Evolutionary conservation across 2,888 invertebrate genomes (phyloP).

Genomic region (Euplagia quadripunctaria): DNA sequence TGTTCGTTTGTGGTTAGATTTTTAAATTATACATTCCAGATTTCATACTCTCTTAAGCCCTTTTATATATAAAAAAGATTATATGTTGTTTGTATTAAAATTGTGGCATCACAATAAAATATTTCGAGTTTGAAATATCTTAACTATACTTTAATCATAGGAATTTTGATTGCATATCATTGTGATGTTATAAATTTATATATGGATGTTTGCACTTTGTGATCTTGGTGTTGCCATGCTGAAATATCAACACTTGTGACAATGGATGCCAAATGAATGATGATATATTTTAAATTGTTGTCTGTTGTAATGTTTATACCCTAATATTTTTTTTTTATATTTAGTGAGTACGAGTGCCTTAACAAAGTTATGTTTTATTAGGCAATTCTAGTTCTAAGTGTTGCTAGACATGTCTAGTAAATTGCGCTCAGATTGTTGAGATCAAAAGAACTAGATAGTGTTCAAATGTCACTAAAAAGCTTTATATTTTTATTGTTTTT

Average conservation of each 20-base stretch:
- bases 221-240: constrained; percentile 73
- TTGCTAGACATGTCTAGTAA: constrained; percentile 38
- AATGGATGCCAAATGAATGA: constrained; percentile 78
- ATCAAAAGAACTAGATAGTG: not conserved
- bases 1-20: constrained; percentile 42
- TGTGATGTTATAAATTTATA: constrained; percentile 46
- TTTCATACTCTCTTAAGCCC: constrained; percentile 48
- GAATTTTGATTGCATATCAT: constrained; percentile 45
- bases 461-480: not conserved
- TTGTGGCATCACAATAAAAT: constrained; percentile 48
- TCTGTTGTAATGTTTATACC: constrained; percentile 64
- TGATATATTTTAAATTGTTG: constrained; percentile 65
- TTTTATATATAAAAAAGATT: constrained; percentile 16
- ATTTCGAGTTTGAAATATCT: constrained; percentile 7
- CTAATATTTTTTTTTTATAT: constrained; percentile 44
- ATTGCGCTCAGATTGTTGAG: not conserved
- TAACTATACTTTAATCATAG: constrained; percentile 8
- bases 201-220: constrained; percentile 52
- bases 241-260: constrained; percentile 59
- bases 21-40: constrained; percentile 56
- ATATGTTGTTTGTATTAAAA: constrained; percentile 23
- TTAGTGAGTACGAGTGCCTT: constrained; percentile 63
- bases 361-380: constrained; percentile 44
- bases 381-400: constrained; percentile 36
- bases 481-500: constrained; percentile 1